Evolutionary conservation across 2,797 vertebrate genomes (phyloP).

Genomic region (Australoheros facetus): DNA sequence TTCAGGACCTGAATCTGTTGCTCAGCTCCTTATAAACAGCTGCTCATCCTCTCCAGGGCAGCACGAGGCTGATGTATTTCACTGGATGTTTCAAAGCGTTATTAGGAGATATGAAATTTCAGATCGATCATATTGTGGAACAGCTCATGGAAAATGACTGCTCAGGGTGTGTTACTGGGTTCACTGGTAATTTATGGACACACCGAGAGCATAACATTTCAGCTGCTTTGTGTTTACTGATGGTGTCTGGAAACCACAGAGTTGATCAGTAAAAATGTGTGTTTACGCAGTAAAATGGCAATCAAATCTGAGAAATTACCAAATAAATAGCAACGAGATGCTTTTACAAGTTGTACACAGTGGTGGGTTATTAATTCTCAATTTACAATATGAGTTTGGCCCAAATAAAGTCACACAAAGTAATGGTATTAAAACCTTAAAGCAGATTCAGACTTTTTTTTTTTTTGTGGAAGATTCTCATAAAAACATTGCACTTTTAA

Average conservation of each 20-base stretch:
- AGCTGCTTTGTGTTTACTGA: constrained; percentile 39
- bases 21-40: constrained; percentile 57
- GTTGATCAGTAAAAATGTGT: constrained; percentile 12
- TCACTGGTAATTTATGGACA: constrained; percentile 47
- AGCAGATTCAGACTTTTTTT: neutral
- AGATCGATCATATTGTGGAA: constrained; percentile 49
- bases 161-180: constrained; percentile 27
- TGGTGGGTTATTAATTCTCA: neutral
- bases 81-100: constrained; percentile 46
- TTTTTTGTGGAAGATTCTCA: neutral
- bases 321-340: constrained; percentile 4
- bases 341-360: constrained; percentile 17
- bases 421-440: neutral
- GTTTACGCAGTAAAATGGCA: constrained; percentile 20
- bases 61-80: constrained; percentile 37
- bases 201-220: constrained; percentile 21
- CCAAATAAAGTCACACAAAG: neutral
- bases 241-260: constrained; percentile 27
- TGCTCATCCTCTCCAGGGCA: constrained; percentile 49
- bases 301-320: constrained; percentile 12
- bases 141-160: constrained; percentile 56
- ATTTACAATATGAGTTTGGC: neutral
- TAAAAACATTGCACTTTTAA: neutral
- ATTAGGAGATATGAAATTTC: constrained; percentile 56
- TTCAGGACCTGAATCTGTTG: constrained; percentile 49